Base-by-base conservation (phyloP, 2,797 vertebrate genomes). In the Darevskia mixta region DNA sequence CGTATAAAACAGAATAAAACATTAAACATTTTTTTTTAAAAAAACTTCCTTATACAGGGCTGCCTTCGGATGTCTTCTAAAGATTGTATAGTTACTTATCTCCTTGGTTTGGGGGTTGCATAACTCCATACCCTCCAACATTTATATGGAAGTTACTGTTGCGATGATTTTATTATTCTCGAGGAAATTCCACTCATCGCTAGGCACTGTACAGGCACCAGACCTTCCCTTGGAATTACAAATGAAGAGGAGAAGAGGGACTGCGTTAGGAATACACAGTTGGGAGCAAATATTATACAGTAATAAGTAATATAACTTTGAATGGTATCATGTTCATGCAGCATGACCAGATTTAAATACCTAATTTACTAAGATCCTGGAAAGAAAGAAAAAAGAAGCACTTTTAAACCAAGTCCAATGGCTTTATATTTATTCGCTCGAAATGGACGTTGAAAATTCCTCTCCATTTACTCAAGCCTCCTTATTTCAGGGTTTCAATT, bases 271-370 rank as follows among this genome's bases (percentile, higher is more conserved):
- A 75, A 58, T 66, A 80, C 82, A 88, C 7, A 41, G 83, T 85
- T 61, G 69, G 78, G 58, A 88, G 83, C 83, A 88, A 85, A 91
- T 83, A 89, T 81, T 92, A 41, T 90, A 87, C 90, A 90, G 92
- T 93, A 92, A 93, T 94, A 93, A 94, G 86, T 41, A 93, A 85
- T 80, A 92, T 92, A 94, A 89, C 79, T 90, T 93, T 90, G 76
- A 87, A 83, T 91, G 83, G 41, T 92, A 92, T 92, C 84, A 90
- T 92, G 87, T 94, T 94, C 94, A 92, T 93, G 92, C 86, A 93
- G 90, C 92, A 93, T 94, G 92, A 94, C 92, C 49, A 87, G 86
- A n/a, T 93, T 95, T 94, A 94, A 95, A 93, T 90, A 89, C 81
- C 79, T 92, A 93, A 94, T 94, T 94, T 89, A 91, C 86, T 84